Conservation (phyloP, 1,140 invertebrate genomes). For the Drosophila equinoxialis region DNA sequence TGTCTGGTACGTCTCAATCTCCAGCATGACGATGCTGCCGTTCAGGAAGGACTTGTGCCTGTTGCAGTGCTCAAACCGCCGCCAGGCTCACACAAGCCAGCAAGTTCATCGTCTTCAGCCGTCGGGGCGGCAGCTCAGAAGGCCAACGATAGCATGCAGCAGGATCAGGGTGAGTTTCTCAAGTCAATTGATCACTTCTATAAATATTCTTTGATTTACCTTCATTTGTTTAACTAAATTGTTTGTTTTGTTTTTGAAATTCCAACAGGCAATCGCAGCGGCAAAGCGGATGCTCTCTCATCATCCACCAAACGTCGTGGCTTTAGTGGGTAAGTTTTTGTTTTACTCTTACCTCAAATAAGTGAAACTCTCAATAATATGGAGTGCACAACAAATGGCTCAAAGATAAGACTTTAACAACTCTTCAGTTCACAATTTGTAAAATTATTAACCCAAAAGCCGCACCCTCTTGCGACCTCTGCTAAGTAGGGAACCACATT, state of each 20-base stretch:
- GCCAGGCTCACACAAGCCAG: slow-evolving; percentile 84
- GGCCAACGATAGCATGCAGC: slow-evolving; percentile 67
- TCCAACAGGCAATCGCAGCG: slow-evolving; percentile 67
- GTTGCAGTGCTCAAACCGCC: slow-evolving; percentile 91
- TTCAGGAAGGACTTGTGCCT: slow-evolving; percentile 92
- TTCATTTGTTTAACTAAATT: neutral
- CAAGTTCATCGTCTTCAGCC: slow-evolving; percentile 40
- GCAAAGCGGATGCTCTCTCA: slow-evolving; percentile 84
- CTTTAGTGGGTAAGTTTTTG: slow-evolving; percentile 89
- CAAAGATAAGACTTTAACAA: no score
- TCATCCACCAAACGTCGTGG: slow-evolving; percentile 87
- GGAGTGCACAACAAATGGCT: neutral
- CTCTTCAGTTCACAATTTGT: neutral
- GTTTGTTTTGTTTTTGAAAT: slow-evolving; percentile 1
- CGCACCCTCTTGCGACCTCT: no score
- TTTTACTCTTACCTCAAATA: neutral
- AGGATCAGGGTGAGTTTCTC: slow-evolving; percentile 72
- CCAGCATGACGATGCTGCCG: slow-evolving; percentile 85
- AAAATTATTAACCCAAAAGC: no score
- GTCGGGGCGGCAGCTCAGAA: slow-evolving; percentile 49
- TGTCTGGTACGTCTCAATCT: slow-evolving; percentile 86
- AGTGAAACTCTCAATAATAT: neutral
- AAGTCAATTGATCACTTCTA: neutral
- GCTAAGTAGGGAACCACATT: neutral
- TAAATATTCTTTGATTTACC: neutral